Evolutionary conservation across 2,113 vertebrate species (phyloP).

Genomic region (Capricornis sumatraensis): DNA sequence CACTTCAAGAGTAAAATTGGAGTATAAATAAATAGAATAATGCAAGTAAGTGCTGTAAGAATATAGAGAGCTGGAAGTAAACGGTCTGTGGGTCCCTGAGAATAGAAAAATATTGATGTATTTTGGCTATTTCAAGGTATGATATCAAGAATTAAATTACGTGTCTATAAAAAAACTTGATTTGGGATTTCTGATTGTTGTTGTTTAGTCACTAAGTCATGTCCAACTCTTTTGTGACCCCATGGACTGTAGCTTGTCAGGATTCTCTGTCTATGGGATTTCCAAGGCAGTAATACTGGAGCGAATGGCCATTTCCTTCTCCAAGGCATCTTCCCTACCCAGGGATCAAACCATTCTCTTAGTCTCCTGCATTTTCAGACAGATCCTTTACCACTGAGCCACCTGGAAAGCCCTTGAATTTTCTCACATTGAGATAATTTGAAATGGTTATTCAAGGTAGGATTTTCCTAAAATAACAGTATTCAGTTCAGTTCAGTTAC

Average conservation of each 20-base stretch:
- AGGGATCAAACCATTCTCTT: background rate
- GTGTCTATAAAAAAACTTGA: background rate
- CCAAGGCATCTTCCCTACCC: background rate
- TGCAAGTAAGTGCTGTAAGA: background rate
- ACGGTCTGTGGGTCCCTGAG: background rate
- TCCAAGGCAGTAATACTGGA: background rate
- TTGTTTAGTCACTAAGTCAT: background rate
- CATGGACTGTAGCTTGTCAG: background rate
- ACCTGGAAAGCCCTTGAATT: background rate
- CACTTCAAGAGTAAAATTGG: background rate
- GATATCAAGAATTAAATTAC: slow-evolving; percentile 12
- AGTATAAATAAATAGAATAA: slow-evolving; percentile 5
- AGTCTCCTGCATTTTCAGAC: background rate
- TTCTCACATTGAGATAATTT: background rate
- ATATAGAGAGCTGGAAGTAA: background rate
- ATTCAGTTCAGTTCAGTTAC: background rate
- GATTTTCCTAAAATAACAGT: background rate
- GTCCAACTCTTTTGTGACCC: background rate
- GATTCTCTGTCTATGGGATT: background rate
- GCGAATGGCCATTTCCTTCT: background rate
- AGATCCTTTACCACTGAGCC: background rate
- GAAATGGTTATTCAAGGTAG: background rate
- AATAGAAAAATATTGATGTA: background rate
- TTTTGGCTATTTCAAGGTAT: background rate
- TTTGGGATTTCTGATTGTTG: background rate